A percentile compares a stretch with the other conserved stretches of the same genome.
phyloP scores from a whole-genome alignment of 2,797 vertebrate species.

The Serranus cabrilla region DNA sequence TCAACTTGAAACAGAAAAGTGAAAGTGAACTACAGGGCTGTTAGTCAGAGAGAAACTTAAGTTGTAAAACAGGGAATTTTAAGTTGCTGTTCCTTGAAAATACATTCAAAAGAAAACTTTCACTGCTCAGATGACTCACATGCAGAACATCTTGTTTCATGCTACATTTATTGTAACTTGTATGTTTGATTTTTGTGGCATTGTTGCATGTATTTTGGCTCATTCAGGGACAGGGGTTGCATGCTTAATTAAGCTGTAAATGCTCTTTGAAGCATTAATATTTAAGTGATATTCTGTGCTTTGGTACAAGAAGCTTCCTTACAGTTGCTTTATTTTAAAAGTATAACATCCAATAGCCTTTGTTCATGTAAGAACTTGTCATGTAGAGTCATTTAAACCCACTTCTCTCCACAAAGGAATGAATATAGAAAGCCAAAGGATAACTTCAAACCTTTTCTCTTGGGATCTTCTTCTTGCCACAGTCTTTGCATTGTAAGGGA shows the following conservation, averaged over 20 bases:
- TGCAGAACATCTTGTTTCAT: background rate
- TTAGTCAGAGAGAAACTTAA: constrained; percentile 40
- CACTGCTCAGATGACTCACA: background rate
- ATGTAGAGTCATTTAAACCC: constrained; percentile 5
- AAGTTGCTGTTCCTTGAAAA: background rate
- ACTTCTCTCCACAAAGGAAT: background rate
- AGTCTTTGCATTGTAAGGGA: constrained; percentile 94
- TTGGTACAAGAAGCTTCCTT: background rate
- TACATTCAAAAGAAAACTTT: background rate
- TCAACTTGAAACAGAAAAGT: constrained; percentile 29
- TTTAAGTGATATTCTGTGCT: background rate
- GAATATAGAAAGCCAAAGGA: background rate
- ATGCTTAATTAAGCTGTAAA: background rate
- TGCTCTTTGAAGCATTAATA: background rate
- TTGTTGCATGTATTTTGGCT: background rate
- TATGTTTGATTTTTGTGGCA: background rate
- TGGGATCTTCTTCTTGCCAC: constrained; percentile 93
- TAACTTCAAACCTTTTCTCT: constrained; percentile 90
- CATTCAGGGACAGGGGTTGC: background rate
- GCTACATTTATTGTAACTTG: background rate
- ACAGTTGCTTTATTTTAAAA: background rate
- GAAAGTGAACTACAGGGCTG: constrained; percentile 8
- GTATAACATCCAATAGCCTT: background rate
- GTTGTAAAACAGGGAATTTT: background rate
- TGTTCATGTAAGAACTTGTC: background rate